Conservation (phyloP, 2,797 vertebrate species). For the Pantherophis vulpinus region DNA sequence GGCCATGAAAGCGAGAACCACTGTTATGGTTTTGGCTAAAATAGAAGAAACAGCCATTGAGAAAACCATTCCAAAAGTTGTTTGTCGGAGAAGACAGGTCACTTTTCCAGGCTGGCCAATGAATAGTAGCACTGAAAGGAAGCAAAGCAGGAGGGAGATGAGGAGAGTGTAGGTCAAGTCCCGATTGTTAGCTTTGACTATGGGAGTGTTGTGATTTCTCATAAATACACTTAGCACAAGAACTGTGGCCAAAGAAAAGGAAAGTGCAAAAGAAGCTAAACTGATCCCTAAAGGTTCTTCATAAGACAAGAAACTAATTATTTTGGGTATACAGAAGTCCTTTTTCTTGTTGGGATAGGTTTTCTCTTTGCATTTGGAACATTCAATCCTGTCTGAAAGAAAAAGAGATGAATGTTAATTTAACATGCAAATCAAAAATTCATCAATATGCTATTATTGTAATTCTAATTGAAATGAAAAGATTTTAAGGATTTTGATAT, state of each 20-base stretch:
- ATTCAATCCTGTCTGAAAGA: background rate
- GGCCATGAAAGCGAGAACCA: background rate
- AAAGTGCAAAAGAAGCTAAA: background rate
- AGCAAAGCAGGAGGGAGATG: background rate
- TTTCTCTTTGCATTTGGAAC: background rate
- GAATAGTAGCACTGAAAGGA: background rate
- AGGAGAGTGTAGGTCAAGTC: background rate
- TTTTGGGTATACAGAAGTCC: background rate
- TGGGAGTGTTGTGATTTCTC: slow-evolving; percentile 5
- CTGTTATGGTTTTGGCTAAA: slow-evolving; percentile 7
- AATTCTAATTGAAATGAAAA: background rate
- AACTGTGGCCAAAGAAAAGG: background rate
- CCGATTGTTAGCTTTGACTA: slow-evolving; percentile 8
- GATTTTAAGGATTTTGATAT: background rate
- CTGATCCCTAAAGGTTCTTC: background rate
- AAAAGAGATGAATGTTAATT: background rate
- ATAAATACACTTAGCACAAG: background rate
- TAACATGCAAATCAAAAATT: background rate
- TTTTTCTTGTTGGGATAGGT: background rate
- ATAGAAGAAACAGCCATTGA: slow-evolving; percentile 1
- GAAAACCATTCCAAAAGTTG: background rate
- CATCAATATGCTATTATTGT: background rate
- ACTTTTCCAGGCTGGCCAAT: background rate
- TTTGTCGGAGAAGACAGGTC: background rate
- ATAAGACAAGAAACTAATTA: background rate